A percentile compares a stretch with the other conserved stretches of the same genome.
These are phyloP conservation scores for Cyprinodon variegatus DNA, from an alignment of 2,113 vertebrate genomes.

Conservation along the genomic window DNA sequence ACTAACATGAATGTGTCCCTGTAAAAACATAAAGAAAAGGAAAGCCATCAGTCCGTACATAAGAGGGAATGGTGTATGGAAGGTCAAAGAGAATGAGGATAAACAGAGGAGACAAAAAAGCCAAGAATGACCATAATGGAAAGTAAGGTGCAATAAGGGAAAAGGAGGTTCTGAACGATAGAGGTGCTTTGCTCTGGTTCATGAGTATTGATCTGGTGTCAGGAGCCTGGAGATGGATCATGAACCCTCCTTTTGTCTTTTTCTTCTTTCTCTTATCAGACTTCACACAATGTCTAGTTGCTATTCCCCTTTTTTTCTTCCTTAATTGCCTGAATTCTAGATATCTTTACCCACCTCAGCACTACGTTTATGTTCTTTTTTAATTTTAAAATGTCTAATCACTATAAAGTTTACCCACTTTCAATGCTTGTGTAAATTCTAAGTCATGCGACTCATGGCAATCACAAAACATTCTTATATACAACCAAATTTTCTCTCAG, in stretches of 20 bases:
- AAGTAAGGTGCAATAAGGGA: constrained; percentile 6
- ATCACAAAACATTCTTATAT: too few relatives aligned
- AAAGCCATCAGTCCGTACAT: background rate
- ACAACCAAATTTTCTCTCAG: too few relatives aligned
- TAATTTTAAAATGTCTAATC: too few relatives aligned
- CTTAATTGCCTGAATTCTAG: constrained; percentile 23
- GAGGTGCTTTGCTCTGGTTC: constrained; percentile 48
- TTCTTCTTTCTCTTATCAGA: constrained; percentile 15
- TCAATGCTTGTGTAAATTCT: too few relatives aligned
- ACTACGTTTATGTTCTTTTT: constrained; percentile 11
- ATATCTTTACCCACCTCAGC: constrained; percentile 26
- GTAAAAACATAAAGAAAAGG: constrained; percentile 11
- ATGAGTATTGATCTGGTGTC: constrained; percentile 70
- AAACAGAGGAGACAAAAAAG: constrained; percentile 28
- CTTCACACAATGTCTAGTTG: constrained; percentile 27
- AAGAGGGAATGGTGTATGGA: constrained; percentile 10
- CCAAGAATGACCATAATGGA: constrained; percentile 12
- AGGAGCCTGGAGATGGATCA: constrained; percentile 66
- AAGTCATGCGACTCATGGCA: too few relatives aligned
- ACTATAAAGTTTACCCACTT: too few relatives aligned
- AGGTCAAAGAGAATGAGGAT: constrained; percentile 43
- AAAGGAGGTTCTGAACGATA: constrained; percentile 41
- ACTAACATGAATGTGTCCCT: constrained; percentile 4
- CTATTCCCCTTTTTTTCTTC: background rate
- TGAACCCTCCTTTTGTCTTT: constrained; percentile 29